These are phyloP conservation scores for Saccopteryx leptura DNA, from an alignment of 2,113 vertebrate species.

Conservation along the genomic window DNA sequence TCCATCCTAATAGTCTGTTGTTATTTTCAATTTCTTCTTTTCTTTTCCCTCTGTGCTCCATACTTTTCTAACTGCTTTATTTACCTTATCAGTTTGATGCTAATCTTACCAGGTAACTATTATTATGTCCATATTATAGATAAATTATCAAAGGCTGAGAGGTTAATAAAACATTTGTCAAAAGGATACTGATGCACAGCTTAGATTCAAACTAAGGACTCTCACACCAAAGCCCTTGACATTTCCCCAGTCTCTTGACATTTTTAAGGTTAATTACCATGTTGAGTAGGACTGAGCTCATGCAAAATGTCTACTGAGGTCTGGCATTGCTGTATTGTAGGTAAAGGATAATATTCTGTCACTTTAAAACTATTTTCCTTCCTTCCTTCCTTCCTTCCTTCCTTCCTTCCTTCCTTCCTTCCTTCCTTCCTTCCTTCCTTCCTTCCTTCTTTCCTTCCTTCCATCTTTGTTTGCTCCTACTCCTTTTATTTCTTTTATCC, in stretches of 20 bases:
- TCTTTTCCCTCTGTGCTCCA: not conserved
- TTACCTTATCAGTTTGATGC: not conserved
- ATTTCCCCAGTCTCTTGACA: not conserved
- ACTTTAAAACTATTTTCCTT: not conserved
- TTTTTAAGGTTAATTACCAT: slow-evolving; percentile 5
- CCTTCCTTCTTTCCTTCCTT: not conserved
- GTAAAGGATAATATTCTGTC: not conserved
- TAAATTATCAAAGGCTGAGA: not conserved
- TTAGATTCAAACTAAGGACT: not conserved
- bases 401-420: not conserved
- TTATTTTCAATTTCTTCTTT: not conserved
- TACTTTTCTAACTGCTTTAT: not conserved
- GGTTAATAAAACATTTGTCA: not conserved
- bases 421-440: not conserved
- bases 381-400: not conserved
- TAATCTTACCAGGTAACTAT: not conserved
- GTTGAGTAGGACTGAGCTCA: not conserved
- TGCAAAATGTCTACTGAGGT: not conserved
- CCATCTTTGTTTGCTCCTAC: not conserved
- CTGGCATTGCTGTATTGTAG: not conserved
- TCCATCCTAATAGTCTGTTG: not conserved
- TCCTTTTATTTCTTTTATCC: not conserved
- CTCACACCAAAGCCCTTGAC: not conserved
- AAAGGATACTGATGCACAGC: not conserved
- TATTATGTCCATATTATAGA: not conserved